These are phyloP conservation scores for Lacanobia wlatinum DNA, from an alignment of 2,888 invertebrate genomes.

Conservation along the genomic window DNA sequence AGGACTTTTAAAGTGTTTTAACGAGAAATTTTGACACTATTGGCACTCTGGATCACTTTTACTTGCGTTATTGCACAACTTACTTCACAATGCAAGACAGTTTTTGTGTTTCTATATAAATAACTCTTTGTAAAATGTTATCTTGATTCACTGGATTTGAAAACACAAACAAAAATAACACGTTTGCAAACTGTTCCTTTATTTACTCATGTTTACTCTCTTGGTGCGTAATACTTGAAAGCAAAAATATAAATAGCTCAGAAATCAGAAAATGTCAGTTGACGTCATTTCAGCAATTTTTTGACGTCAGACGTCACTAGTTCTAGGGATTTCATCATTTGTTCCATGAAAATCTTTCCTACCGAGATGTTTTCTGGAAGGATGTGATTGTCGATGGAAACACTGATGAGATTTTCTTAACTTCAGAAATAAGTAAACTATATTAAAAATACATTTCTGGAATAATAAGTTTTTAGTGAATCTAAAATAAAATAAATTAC, in stretches of 20 bases:
- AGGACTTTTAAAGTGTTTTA: slow-evolving; percentile 32
- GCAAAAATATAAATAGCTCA: slow-evolving; percentile 47
- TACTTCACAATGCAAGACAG: slow-evolving; percentile 10
- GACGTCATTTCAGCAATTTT: slow-evolving; percentile 45
- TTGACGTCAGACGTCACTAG: slow-evolving; percentile 49
- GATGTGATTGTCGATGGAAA: not conserved
- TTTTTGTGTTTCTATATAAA: not conserved
- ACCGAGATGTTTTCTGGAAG: not conserved
- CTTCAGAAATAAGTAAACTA: too few relatives aligned
- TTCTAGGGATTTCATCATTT: slow-evolving; percentile 46
- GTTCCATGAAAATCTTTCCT: not conserved
- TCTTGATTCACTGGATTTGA: slow-evolving; percentile 29
- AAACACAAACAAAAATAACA: slow-evolving; percentile 45
- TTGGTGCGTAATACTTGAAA: slow-evolving; percentile 54
- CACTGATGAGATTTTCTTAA: too few relatives aligned
- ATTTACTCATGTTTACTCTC: slow-evolving; percentile 17
- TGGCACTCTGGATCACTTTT: slow-evolving; percentile 23
- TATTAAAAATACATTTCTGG: not conserved
- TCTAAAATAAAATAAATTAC: too few relatives aligned
- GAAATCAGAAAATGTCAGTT: slow-evolving; percentile 22
- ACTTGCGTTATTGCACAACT: slow-evolving; percentile 5
- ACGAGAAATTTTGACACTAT: slow-evolving; percentile 56
- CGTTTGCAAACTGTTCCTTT: slow-evolving; percentile 11
- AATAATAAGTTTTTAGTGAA: not conserved
- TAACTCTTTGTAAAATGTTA: not conserved